Evolutionary conservation across 2,888 invertebrate species (phyloP), one percentile per base, ranked within the genome.

Genomic region (Brenthis hecate): DNA sequence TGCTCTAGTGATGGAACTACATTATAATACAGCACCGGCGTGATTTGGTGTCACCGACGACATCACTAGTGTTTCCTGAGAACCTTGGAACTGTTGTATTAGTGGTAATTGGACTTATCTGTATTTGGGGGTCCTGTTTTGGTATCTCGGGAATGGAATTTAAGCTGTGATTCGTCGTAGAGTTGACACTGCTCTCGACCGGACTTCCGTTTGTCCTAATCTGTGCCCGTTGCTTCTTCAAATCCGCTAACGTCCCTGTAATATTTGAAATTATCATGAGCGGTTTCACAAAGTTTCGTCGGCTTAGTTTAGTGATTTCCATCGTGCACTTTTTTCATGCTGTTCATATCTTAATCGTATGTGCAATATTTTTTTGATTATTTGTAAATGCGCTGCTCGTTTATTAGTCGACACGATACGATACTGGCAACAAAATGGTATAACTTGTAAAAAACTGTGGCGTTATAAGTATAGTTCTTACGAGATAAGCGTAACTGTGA

Each of bases 171-270:
- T 87, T 91, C 78, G 88, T 89, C 3, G 89, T 88, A 0, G 92
- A 89, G 6, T 78, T 91, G 67, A 80, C 81, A 80, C 88, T 90
- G 72, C 81, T 91, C 75, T 93, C 93, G 3, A 91, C 90, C 0
- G 94, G 93, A 73, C 93, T 94, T 67, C 94, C 95, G 82, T 95
- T 95, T 3, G 91, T 93, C 78, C 97, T 94, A 78, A 96, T 97
- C 80, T 97, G 96, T 73, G 97, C 95, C 74, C 98, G 94, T 84
- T 98, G 98, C 87, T 98, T 98, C 92, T 99, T 99, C 86, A 98
- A 93, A 89, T 98, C 98, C 65, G 98, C 96, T 78, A 99, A 94
- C 63, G 98, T 98, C 78, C 96, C 95, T 93, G 89, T 60, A 91
- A 92, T 66, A 51, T 69, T 62, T 72, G 66, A 57, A n/a, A 66